phyloP scores from a whole-genome alignment of 2,797 vertebrate species.

The Neosilurus hyrtlii region DNA sequence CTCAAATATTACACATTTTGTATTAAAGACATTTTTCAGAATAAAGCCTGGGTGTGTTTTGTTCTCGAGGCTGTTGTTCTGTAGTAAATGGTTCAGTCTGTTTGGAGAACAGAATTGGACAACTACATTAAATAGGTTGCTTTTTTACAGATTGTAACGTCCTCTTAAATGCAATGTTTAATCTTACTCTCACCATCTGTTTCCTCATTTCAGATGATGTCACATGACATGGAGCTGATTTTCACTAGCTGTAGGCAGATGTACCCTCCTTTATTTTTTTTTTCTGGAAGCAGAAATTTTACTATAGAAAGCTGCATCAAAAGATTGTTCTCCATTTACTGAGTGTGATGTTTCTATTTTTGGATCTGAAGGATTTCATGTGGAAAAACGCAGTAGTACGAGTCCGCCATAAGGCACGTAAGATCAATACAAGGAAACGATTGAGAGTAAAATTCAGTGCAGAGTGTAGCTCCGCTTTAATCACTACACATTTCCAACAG shows the following conservation, averaged over 20 bases:
- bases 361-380: neutral
- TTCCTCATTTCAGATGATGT: neutral
- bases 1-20: slow-evolving; percentile 34
- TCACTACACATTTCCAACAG: neutral
- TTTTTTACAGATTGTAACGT: slow-evolving; percentile 1
- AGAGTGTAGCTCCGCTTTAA: neutral
- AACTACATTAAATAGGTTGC: neutral
- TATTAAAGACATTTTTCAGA: slow-evolving; percentile 47
- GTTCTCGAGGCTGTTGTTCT: neutral
- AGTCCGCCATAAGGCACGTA: neutral
- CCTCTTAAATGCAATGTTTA: slow-evolving; percentile 1
- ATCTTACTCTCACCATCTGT: neutral
- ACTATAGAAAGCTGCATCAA: neutral
- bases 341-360: neutral
- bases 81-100: neutral
- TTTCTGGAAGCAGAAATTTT: neutral
- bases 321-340: neutral
- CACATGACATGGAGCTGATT: slow-evolving; percentile 7
- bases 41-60: slow-evolving; percentile 8
- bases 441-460: neutral
- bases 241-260: neutral
- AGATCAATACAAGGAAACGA: neutral
- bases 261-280: neutral
- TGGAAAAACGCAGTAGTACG: neutral
- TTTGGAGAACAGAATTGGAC: neutral